phyloP scores from a whole-genome alignment of 2,797 vertebrate species.

The Eulemur mongoz region DNA sequence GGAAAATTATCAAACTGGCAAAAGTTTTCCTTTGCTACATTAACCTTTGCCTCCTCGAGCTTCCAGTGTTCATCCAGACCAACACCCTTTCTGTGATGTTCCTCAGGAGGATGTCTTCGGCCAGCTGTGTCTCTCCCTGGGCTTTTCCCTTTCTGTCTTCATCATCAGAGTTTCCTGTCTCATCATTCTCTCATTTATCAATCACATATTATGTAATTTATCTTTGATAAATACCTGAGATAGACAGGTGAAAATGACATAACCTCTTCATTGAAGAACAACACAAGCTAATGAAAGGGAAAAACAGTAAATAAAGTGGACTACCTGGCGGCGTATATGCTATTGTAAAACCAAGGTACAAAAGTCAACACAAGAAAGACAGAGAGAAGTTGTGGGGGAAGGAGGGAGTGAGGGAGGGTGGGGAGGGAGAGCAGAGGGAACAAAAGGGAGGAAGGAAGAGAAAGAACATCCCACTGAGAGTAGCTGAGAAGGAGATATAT shows the following conservation, averaged over 20 bases:
- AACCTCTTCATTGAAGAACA: background rate
- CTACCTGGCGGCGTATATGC: background rate
- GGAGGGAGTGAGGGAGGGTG: background rate
- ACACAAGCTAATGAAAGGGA: background rate
- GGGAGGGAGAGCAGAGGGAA: fast-evolving
- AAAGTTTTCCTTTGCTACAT: background rate
- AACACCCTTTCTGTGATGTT: background rate
- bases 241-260: background rate
- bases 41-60: background rate
- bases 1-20: background rate
- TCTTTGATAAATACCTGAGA: background rate
- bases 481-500: background rate
- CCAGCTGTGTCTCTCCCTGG: background rate
- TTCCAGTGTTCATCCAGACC: background rate
- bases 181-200: background rate
- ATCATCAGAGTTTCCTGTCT: background rate
- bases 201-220: background rate
- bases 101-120: background rate
- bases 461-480: background rate
- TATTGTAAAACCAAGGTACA: background rate
- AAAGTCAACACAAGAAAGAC: background rate
- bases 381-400: fast-evolving
- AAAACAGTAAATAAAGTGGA: background rate
- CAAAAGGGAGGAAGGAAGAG: fast-evolving
- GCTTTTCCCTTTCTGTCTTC: background rate